These are phyloP conservation scores for Ovibos moschatus DNA, from an alignment of 2,113 vertebrate genomes.

Conservation along the genomic window DNA sequence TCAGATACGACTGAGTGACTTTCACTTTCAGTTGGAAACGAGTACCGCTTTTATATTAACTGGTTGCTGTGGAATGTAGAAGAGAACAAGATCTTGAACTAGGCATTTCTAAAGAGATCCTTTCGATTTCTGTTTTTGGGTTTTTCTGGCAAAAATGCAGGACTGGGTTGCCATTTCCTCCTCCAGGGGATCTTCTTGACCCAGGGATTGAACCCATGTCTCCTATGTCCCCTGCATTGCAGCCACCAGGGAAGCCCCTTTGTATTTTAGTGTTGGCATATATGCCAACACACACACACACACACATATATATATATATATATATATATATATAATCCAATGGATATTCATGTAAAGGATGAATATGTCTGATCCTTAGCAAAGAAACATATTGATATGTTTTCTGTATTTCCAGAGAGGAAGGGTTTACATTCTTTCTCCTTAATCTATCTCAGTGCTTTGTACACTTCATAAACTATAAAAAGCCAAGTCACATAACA, in stretches of 20 bases:
- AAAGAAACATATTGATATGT: background rate
- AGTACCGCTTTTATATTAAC: background rate
- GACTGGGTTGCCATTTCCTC: background rate
- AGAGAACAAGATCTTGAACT: background rate
- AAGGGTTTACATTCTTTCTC: background rate
- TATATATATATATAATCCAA: background rate
- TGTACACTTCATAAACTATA: background rate
- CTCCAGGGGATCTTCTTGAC: background rate
- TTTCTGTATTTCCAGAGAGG: background rate
- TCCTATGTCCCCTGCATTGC: background rate
- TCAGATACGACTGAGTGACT: background rate
- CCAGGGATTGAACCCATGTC: background rate
- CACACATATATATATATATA: too few relatives aligned
- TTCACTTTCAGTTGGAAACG: background rate
- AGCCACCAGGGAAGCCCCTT: background rate
- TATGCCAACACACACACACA: too few relatives aligned
- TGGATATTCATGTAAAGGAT: background rate
- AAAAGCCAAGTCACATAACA: background rate
- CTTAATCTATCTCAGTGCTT: background rate
- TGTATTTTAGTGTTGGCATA: background rate
- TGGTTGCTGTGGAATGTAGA: background rate
- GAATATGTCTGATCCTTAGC: background rate
- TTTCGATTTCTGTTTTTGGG: background rate
- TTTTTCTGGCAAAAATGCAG: background rate
- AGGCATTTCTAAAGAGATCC: background rate